Evolutionary conservation across 1,140 invertebrate species (phyloP).

Genomic region (Drosophila suzukii): DNA sequence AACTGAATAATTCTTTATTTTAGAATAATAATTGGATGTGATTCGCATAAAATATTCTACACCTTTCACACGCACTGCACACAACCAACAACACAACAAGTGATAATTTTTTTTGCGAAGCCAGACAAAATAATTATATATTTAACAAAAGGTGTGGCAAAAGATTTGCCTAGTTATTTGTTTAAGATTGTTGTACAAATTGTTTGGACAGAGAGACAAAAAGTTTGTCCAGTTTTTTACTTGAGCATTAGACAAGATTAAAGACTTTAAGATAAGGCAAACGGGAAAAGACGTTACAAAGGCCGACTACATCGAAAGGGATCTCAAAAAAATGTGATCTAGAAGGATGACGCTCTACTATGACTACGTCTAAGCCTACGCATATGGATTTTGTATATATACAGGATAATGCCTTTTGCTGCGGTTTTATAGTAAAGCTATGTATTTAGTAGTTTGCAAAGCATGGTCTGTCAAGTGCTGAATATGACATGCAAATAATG

Average conservation of each 20-base stretch:
- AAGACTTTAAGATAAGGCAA: slow-evolving; percentile 36
- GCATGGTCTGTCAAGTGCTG: slow-evolving; percentile 1
- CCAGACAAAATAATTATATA: neutral
- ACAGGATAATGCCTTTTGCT: slow-evolving; percentile 26
- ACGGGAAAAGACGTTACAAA: slow-evolving; percentile 34
- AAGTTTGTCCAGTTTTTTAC: slow-evolving; percentile 1
- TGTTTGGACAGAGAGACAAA: slow-evolving; percentile 5
- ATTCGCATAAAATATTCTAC: neutral
- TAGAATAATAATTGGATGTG: too few species aligned
- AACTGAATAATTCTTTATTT: too few species aligned
- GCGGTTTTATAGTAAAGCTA: neutral
- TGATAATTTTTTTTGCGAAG: neutral
- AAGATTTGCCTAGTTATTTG: neutral
- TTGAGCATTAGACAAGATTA: slow-evolving; percentile 22
- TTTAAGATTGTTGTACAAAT: slow-evolving; percentile 12
- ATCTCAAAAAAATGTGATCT: neutral
- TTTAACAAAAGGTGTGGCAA: slow-evolving; percentile 3
- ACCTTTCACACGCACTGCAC: slow-evolving; percentile 2
- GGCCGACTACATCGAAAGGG: neutral
- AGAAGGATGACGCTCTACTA: neutral
- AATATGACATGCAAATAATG: slow-evolving; percentile 5
- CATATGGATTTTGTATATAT: slow-evolving; percentile 5
- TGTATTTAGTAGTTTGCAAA: neutral
- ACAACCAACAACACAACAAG: slow-evolving; percentile 11
- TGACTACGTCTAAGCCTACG: slow-evolving; percentile 10